Evolutionary conservation across 2,888 invertebrate species (phyloP).

Genomic region (Mantis religiosa): DNA sequence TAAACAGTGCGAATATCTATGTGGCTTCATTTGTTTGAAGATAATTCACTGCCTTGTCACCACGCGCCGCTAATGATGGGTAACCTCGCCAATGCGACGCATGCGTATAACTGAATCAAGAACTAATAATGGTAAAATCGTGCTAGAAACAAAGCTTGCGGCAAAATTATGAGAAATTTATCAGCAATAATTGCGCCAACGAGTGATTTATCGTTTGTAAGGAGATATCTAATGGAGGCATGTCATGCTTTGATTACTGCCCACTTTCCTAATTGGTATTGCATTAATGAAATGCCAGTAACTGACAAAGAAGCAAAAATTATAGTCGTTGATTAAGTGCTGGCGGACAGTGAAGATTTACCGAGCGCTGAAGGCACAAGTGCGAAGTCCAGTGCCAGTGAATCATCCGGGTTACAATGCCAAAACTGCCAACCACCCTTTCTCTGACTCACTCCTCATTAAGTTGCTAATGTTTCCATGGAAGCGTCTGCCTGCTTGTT

Average conservation of each 20-base stretch:
- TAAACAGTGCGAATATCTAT: background rate
- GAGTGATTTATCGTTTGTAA: background rate
- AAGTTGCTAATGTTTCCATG: too few relatives aligned
- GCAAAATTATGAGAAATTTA: background rate
- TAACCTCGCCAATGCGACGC: background rate
- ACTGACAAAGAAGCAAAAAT: background rate
- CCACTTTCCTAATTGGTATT: background rate
- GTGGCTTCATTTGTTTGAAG: background rate
- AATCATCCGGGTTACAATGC: background rate
- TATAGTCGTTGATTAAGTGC: background rate
- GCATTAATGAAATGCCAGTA: background rate
- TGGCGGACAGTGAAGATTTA: background rate
- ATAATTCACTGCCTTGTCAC: background rate
- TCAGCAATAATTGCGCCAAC: background rate
- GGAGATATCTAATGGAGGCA: background rate
- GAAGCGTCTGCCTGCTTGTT: too few relatives aligned
- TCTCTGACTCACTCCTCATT: too few relatives aligned
- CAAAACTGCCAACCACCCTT: background rate
- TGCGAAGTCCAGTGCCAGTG: background rate
- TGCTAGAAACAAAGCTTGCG: background rate
- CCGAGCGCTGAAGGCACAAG: background rate
- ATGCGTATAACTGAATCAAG: background rate
- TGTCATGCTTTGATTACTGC: background rate
- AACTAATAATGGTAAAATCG: background rate
- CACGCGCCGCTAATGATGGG: background rate